These are phyloP conservation scores for Lampris incognitus DNA, from an alignment of 2,113 vertebrate species.

Conservation along the genomic window DNA sequence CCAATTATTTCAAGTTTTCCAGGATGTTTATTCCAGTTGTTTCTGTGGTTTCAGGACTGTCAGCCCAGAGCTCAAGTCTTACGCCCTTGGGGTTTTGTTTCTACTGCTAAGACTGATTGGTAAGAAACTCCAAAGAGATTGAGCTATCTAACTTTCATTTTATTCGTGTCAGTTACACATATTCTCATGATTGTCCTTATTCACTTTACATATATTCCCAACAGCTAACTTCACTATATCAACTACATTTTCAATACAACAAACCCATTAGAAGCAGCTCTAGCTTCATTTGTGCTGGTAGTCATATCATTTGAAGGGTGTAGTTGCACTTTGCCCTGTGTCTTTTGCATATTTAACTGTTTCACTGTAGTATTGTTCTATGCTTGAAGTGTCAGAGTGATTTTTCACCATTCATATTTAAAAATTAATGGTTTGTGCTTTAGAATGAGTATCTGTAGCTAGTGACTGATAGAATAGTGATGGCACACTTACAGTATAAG, in stretches of 20 bases:
- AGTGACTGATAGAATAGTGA: no score
- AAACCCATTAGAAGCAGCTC: neutral
- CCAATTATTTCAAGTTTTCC: slow-evolving; percentile 28
- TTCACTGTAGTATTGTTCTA: neutral
- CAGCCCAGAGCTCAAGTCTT: slow-evolving; percentile 81
- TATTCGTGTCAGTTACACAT: neutral
- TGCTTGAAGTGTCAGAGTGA: slow-evolving; percentile 36
- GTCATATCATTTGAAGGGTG: no score
- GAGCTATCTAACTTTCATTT: neutral
- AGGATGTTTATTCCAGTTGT: neutral
- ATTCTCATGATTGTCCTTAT: no score
- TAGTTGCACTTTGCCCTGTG: no score
- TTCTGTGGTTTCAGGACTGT: slow-evolving; percentile 73
- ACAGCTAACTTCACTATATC: no score
- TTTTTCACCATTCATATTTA: slow-evolving; percentile 21
- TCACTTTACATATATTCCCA: no score
- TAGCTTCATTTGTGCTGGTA: neutral
- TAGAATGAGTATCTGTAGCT: no score
- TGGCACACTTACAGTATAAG: no score
- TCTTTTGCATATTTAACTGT: no score
- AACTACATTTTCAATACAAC: no score
- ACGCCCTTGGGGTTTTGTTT: slow-evolving; percentile 80
- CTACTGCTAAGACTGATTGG: slow-evolving; percentile 81
- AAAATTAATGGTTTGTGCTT: no score
- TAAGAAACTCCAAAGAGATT: slow-evolving; percentile 38